Evolutionary conservation across 1,140 invertebrate species (phyloP), one percentile per base, ranked within the genome.

Genomic region (Ostrea edulis): DNA sequence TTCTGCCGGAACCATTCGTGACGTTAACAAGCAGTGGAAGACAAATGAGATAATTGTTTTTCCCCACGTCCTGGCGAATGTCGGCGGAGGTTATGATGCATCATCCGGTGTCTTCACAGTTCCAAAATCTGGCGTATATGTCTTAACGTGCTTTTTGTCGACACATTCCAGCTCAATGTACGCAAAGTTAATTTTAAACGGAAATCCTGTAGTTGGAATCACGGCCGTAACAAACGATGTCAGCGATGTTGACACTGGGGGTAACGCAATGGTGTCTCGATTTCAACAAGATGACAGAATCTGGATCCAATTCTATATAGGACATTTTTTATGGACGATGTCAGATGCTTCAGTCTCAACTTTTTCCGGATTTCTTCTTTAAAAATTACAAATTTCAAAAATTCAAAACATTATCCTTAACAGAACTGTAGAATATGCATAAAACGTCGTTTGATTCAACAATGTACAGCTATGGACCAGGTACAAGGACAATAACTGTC

Each of bases 61-160:
- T 71, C 65, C 65, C 12, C 65, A 71, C 7, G 65, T 71, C 20
- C 22, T 25, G 11, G 12, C 0, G 22, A 71, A 71, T 71, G 65
- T 71, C 29, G 65, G 65, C n/a, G 65, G 65, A 71, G 65, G 65
- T 22, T 71, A 71, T 71, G 65, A 71, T 29, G 65, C 65, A 14
- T 1, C 22, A 12, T 25, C 65, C 25, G 65, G 65, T 25, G 25
- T 71, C 11, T 71, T 71, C 22, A 71, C 65, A 7, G 65, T 29
- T 12, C 65, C 65, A 71, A n/a, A 71, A 29, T 25, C 11, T 29
- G 65, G 65, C n/a, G 25, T 71, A 3, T 71, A 71, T 71, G 65
- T 58, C 8, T 71, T 71, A 8, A 22, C 12, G 20, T 71, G 65
- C 22, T 71, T 8, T 11, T 22, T 71, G 11, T 7, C 65, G 11